Conservation (phyloP, 2,113 vertebrate genomes). For the Ptychochromis oligacanthus region DNA sequence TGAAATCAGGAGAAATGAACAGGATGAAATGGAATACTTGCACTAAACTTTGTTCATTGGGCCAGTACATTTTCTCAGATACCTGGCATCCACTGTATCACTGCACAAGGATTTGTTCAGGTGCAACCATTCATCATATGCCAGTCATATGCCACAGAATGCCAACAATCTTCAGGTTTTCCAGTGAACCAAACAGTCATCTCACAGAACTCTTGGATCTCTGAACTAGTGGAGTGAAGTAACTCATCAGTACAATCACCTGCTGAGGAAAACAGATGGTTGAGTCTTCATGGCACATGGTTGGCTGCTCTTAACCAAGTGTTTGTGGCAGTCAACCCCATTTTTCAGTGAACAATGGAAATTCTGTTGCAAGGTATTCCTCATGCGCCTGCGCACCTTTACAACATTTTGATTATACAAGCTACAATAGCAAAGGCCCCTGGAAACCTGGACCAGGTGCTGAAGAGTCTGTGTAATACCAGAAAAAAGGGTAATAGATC, state of each 20-base stretch:
- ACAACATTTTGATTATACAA: neutral
- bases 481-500: constrained; percentile 2
- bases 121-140: neutral
- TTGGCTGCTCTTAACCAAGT: neutral
- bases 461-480: neutral
- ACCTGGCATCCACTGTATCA: too few species aligned
- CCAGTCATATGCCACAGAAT: neutral
- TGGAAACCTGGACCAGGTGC: constrained; percentile 1
- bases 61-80: too few species aligned
- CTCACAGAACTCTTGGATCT: neutral
- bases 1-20: too few species aligned
- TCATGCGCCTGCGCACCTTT: neutral
- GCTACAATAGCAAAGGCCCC: neutral
- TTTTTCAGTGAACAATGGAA: neutral
- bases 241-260: neutral
- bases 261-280: neutral
- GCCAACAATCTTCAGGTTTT: neutral
- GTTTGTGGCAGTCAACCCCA: neutral
- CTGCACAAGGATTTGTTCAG: neutral
- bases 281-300: neutral
- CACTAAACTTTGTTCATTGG: too few species aligned
- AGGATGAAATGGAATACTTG: too few species aligned
- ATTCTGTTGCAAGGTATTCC: neutral
- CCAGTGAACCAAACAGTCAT: neutral
- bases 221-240: neutral